phyloP scores from a whole-genome alignment of 2,888 invertebrate genomes.

The Auanema freiburgensis region DNA sequence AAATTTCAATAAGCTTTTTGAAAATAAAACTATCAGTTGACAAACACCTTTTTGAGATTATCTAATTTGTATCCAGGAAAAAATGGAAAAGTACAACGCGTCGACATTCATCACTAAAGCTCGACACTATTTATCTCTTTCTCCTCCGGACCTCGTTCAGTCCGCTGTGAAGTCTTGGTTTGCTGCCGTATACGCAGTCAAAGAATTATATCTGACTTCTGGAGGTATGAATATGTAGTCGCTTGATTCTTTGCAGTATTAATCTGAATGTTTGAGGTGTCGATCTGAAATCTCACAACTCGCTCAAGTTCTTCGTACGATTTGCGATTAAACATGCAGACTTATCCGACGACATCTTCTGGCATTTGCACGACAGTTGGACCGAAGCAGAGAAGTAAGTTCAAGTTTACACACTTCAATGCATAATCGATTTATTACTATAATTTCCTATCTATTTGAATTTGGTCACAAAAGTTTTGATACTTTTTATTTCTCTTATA shows the following conservation, averaged over 20 bases:
- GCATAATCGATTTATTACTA: slow-evolving; percentile 25
- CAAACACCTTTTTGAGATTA: slow-evolving; percentile 26
- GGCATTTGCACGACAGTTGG: slow-evolving; percentile 5
- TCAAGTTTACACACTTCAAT: slow-evolving; percentile 20
- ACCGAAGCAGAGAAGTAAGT: slow-evolving; percentile 22
- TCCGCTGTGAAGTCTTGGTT: slow-evolving; percentile 23
- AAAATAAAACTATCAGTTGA: slow-evolving; percentile 28
- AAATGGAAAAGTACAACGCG: slow-evolving; percentile 23
- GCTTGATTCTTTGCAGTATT: slow-evolving; percentile 23
- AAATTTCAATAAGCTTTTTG: slow-evolving; percentile 26
- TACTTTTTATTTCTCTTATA: slow-evolving; percentile 24
- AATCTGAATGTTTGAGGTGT: slow-evolving; percentile 21
- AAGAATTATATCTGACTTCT: slow-evolving; percentile 13
- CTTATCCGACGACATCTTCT: neutral
- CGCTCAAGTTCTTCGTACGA: slow-evolving; percentile 10
- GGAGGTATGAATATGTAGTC: slow-evolving; percentile 22
- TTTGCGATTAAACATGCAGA: neutral
- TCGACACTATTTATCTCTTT: slow-evolving; percentile 14
- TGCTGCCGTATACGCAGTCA: slow-evolving; percentile 24
- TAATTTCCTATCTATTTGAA: slow-evolving; percentile 21
- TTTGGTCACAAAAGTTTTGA: slow-evolving; percentile 15
- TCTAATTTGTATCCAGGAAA: slow-evolving; percentile 26
- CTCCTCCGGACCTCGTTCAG: slow-evolving; percentile 23
- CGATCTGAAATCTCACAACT: slow-evolving; percentile 19
- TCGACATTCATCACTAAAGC: slow-evolving; percentile 21